Evolutionary conservation across 2,888 invertebrate species (phyloP).

Genomic region (Eupithecia subfuscata): DNA sequence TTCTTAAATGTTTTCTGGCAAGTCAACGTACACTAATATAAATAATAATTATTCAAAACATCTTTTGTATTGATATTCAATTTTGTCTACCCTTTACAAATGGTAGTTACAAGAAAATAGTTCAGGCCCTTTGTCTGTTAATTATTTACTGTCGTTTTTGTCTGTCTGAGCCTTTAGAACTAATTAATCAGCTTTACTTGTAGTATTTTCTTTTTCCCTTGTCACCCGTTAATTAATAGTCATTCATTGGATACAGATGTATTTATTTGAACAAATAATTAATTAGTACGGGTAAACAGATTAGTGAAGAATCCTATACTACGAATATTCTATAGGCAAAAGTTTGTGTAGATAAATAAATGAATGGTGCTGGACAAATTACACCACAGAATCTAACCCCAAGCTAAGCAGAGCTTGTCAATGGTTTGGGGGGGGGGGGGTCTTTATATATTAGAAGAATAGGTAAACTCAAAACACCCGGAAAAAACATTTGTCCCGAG

Average conservation of each 20-base stretch:
- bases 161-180: background rate
- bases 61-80: background rate
- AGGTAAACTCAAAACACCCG: too few relatives aligned
- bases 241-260: background rate
- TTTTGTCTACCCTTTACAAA: background rate
- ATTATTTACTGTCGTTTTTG: background rate
- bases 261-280: background rate
- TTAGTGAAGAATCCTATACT: background rate
- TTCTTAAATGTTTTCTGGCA: too few relatives aligned
- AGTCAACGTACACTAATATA: too few relatives aligned
- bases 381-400: too few relatives aligned
- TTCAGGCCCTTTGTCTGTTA: background rate
- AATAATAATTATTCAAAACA: too few relatives aligned
- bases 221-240: conserved; percentile 7
- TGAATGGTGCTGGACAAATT: too few relatives aligned
- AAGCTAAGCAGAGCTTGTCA: too few relatives aligned
- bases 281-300: background rate
- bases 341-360: background rate
- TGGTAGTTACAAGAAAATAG: background rate
- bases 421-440: too few relatives aligned
- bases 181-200: conserved; percentile 4
- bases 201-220: conserved; percentile 10
- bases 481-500: too few relatives aligned
- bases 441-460: too few relatives aligned
- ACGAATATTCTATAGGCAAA: background rate